Percentiles rank a stretch among this genome's conserved stretches.
Evolutionary conservation across 2,113 vertebrate species (phyloP).

Genomic region (Eudyptes chrysolophus): DNA sequence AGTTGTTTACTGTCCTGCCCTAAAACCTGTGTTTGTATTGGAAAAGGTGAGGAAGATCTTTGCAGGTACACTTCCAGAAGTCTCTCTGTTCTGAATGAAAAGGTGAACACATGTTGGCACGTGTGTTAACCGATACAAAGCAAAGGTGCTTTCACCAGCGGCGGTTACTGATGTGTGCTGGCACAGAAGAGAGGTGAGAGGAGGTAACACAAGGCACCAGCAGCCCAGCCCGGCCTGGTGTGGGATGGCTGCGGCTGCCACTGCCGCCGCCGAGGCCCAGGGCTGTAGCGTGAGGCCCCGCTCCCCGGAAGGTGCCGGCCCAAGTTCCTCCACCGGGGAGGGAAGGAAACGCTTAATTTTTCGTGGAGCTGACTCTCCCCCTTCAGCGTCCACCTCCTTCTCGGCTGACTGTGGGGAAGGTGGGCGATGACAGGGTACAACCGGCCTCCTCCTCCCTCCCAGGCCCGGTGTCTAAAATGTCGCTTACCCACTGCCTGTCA

Average conservation of each 20-base stretch:
- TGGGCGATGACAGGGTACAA: fast-evolving
- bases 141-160: fast-evolving
- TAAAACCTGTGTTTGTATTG: neutral
- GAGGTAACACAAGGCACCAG: fast-evolving
- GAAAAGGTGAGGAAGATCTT: neutral
- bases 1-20: neutral
- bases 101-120: fast-evolving
- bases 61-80: neutral
- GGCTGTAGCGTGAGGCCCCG: fast-evolving
- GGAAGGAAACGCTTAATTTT: neutral
- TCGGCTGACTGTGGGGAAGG: fast-evolving
- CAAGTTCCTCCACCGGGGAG: fast-evolving
- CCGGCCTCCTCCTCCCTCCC: fast-evolving
- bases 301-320: fast-evolving
- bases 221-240: neutral
- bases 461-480: fast-evolving
- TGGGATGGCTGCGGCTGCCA: neutral
- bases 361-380: fast-evolving
- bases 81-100: no score
- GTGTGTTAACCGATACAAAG: fast-evolving
- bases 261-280: neutral
- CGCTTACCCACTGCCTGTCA: fast-evolving
- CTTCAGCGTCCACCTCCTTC: fast-evolving
- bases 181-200: neutral
- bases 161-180: neutral